Conservation (phyloP, 2,113 vertebrate genomes). For the Pao palembangensis region DNA sequence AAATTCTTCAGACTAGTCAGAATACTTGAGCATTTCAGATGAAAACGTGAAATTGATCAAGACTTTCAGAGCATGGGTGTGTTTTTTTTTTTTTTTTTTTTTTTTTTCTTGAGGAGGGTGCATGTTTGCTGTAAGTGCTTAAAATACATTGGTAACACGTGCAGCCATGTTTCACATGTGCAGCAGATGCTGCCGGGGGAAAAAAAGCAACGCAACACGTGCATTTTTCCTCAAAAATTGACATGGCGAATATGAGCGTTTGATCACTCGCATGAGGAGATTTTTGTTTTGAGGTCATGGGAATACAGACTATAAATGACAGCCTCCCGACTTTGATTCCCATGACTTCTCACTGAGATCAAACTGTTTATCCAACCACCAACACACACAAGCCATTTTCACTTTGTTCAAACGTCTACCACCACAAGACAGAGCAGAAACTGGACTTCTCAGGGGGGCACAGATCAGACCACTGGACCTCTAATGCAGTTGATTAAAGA, state of each 20-base stretch:
- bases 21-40: neutral
- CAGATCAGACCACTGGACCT: constrained; percentile 8
- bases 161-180: constrained; percentile 29
- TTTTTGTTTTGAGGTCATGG: constrained; percentile 1
- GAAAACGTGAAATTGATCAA: neutral
- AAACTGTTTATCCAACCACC: constrained; percentile 2
- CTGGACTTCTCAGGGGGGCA: neutral
- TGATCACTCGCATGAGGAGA: constrained; percentile 33
- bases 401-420: neutral
- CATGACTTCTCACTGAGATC: constrained; percentile 11
- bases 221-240: constrained; percentile 26
- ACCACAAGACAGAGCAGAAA: neutral
- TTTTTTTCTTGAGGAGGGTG: neutral
- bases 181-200: constrained; percentile 25
- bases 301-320: constrained; percentile 11
- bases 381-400: constrained; percentile 6
- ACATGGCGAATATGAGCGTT: constrained; percentile 26
- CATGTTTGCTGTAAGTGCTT: constrained; percentile 22
- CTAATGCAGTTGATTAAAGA: neutral
- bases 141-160: constrained; percentile 29
- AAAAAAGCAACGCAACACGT: constrained; percentile 28
- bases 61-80: constrained; percentile 24
- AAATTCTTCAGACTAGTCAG: neutral
- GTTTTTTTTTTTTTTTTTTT: neutral
- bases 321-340: constrained; percentile 10